Evolutionary conservation across 2,888 invertebrate genomes (phyloP), one percentile per base, ranked within the genome.

Genomic region (Cosmia trapezina): DNA sequence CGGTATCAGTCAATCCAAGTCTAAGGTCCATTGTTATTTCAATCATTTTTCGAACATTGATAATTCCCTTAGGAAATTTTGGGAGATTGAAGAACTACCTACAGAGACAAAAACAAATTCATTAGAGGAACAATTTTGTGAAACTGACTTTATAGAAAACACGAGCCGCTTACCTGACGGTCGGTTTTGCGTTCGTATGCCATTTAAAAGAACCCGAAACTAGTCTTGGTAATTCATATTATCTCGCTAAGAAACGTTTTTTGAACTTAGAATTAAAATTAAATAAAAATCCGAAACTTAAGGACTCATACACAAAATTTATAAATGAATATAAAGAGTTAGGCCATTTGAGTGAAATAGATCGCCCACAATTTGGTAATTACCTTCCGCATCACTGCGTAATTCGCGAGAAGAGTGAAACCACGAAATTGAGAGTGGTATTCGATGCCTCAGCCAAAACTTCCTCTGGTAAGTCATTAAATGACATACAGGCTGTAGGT

Each of bases 301-400:
- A 56, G 37, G 12, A 33, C 8, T 9, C 14, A 22, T 70, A 70
- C 22, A n/a, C 45, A 47, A 22, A 47, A n/a, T 70, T 62, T 37
- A 70, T 62, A 33, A 2, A 47, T 12, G 69, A 70, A 56, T 70
- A 70, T 37, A n/a, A n/a, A 17, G 45, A 62, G 4, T 54, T 69
- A 11, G 69, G 62, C 17, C 62, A 69, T 33, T 19, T 69, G 1
- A 45, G n/a, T 28, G n/a, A 54, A 51, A 6, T 56, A 12, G 11
- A 47, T 12, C 14, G 47, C 3, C 63, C 56, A 61, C 0, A 7
- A 1, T 63, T 70, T 53, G 54, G 37, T 0, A 62, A 56, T 11
- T 70, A 37, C 37, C 12, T 70, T 2, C 69, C 69, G 2, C 69
- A 70, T 56, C 69, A 56, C 54, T 54, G 61, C 9, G 70, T 56